Evolutionary conservation across 2,797 vertebrate genomes (phyloP), one percentile per base, ranked within the genome.

Genomic region (Tapirus indicus): DNA sequence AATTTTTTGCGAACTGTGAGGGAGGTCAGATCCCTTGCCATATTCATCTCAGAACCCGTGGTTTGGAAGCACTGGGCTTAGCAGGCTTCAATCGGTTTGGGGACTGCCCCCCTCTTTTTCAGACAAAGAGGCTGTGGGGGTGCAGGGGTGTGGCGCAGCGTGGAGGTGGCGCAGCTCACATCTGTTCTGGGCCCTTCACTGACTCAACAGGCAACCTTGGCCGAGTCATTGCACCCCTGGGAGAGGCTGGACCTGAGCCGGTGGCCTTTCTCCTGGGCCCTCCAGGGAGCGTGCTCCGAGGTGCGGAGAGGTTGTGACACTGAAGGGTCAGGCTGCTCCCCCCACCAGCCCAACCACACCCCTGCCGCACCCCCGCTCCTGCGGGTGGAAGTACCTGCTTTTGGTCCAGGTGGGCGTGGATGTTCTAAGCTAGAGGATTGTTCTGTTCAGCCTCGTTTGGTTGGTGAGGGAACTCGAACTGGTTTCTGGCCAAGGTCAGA

Each of bases 81-180:
- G 38, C 27, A n/a, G 38, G 29, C 7, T 20, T 49, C 71, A 2
- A 0, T 38, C 52, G 8, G 72, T 8, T 6, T 38, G 47, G 32
- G 14, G n/a, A 44, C 27, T 38, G 13, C 1, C 4, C 4, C 11
- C 7, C 10, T 38, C 29, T 54, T 35, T 52, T 94, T 85, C 32
- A n/a, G 27, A 44, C 41, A 10, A 10, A 44, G 60, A 64, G 79
- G 38, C 10, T 23, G 11, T 1, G 4, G 0, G 4, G 1, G 58
- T n/a, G 6, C 0, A 9, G 29, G 0, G 0, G 27, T 32, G 9
- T 7, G 5, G 25, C 0, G 9, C 49, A 14, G 49, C 49, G 0
- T 52, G 52, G 58, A 44, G 9, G 9, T 9, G n/a, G 23, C 71
- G 16, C 21, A 2, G 0, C 23, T 6, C 38, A 35, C 21, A 18